A percentile compares a stretch with the other conserved stretches of the same genome.
Conservation (phyloP, 2,888 invertebrate genomes). For the Xestia rhomboidea region DNA sequence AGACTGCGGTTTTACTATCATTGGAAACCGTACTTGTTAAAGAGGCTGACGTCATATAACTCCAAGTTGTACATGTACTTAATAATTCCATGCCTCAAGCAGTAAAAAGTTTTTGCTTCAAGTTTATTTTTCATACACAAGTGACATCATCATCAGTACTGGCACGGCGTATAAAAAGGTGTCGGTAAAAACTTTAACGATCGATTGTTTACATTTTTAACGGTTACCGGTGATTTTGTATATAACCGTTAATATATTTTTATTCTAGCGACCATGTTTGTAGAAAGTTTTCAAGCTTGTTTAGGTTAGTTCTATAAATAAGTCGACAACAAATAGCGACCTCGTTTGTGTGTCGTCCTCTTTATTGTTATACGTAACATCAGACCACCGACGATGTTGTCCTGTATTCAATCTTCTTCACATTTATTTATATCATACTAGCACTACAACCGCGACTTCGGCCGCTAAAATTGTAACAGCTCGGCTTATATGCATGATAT, state of each 20-base stretch:
- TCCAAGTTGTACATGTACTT: not conserved
- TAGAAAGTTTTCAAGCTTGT: conserved; percentile 33
- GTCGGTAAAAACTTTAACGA: conserved; percentile 55
- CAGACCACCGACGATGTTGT: conserved; percentile 22
- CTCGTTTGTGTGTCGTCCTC: conserved; percentile 23
- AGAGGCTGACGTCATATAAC: conserved; percentile 47
- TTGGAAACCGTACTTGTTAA: conserved; percentile 43
- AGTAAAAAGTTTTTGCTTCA: conserved; percentile 33
- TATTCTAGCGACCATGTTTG: conserved; percentile 15
- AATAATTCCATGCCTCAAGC: conserved; percentile 4
- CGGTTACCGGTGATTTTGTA: conserved; percentile 55
- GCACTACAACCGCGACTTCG: no score
- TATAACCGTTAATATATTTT: conserved; percentile 45
- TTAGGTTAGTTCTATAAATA: conserved; percentile 55
- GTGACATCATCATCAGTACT: conserved; percentile 57
- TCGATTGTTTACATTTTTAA: conserved; percentile 56
- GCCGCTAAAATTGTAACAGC: no score
- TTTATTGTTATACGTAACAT: conserved; percentile 39
- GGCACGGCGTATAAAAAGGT: conserved; percentile 44
- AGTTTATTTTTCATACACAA: conserved; percentile 42
- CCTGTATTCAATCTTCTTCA: not conserved
- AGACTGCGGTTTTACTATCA: conserved; percentile 56
- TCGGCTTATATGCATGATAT: no score
- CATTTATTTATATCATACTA: not conserved
- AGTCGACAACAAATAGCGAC: conserved; percentile 27